These are phyloP conservation scores for Acanthurus leucopareius DNA, from an alignment of 2,797 vertebrate species.

Conservation along the genomic window DNA sequence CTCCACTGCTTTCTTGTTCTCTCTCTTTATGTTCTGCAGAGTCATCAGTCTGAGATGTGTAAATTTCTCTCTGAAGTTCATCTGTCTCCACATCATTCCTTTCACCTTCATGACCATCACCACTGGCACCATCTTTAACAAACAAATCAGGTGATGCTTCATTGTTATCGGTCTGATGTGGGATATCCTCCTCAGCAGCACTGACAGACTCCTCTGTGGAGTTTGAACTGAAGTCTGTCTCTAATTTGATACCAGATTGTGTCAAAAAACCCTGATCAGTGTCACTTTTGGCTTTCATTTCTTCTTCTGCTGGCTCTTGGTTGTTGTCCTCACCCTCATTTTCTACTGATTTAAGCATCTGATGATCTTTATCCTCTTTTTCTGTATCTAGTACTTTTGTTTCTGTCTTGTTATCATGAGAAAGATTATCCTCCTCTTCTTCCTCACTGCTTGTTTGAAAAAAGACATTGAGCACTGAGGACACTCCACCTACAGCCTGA, in stretches of 20 bases:
- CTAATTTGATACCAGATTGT: neutral
- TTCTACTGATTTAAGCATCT: conserved; percentile 4
- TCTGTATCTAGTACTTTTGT: neutral
- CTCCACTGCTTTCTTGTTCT: neutral
- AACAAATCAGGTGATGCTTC: conserved; percentile 2
- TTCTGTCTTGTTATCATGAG: conserved; percentile 22
- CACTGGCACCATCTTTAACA: neutral
- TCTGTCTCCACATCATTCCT: neutral
- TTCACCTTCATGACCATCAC: neutral
- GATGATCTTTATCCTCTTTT: neutral
- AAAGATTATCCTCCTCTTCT: conserved; percentile 18
- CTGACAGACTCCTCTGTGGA: neutral
- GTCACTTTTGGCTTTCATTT: neutral
- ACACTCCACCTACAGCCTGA: conserved; percentile 37
- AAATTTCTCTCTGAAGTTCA: conserved; percentile 1
- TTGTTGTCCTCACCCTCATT: conserved; percentile 16
- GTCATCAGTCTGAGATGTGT: conserved; percentile 9
- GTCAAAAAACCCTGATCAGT: conserved; percentile 1
- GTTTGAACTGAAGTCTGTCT: neutral
- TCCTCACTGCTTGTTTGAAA: conserved; percentile 38
- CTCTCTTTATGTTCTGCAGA: neutral
- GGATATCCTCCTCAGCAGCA: neutral
- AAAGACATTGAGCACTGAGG: conserved; percentile 41
- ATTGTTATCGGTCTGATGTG: neutral
- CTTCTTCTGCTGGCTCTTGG: conserved; percentile 11